Base-by-base conservation (phyloP, 2,888 invertebrate species). In the Cheilosia variabilis region DNA sequence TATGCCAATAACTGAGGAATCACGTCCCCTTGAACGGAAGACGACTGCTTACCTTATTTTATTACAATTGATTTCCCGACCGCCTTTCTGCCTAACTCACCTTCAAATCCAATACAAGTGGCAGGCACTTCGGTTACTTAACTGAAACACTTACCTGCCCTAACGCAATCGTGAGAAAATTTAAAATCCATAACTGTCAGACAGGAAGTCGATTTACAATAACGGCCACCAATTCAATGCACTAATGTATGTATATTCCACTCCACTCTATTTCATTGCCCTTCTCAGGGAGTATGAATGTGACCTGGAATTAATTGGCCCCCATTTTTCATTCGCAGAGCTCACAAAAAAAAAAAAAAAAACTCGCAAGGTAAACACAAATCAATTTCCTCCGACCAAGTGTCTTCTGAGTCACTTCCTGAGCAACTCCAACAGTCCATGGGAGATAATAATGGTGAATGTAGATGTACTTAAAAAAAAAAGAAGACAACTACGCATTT, bases 221-320 rank as follows among this genome's bases (percentile, higher is more conserved):
- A 83, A 84, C 63, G 68, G 34, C 68, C 79, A 31, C 69, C 69
- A 75, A 84, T 75, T 65, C 41, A 50, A 68, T 62, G 66, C 83
- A 34, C 53, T 63, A 24, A 55, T 19, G 13, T 47, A 17, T 66
- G 24, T 13, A 13, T 37, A 13, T 37, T 37, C 37, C 37, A 31
- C 15, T 17, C 41, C 24, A 24, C 71, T 55, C 47, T 13, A 55
- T 31, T 68, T 19, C 47, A 65, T 63, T 68, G 63, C 81, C 81
- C 68, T 76, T 81, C 81, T 68, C 62, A 55, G 37, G 52, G 81
- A 76, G 73, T 81, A 81, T 77, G 81, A 86, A 62, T 86, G 86
- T 86, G 86, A 86, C 86, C 86, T 81, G 81, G 86, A 86, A 86
- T 86, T 72, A 86, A 86, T 86, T 81, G 81, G 34, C 53, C 86